These are phyloP conservation scores for Oxystoma pomonae DNA, from an alignment of 2,888 invertebrate genomes.

Conservation along the genomic window DNA sequence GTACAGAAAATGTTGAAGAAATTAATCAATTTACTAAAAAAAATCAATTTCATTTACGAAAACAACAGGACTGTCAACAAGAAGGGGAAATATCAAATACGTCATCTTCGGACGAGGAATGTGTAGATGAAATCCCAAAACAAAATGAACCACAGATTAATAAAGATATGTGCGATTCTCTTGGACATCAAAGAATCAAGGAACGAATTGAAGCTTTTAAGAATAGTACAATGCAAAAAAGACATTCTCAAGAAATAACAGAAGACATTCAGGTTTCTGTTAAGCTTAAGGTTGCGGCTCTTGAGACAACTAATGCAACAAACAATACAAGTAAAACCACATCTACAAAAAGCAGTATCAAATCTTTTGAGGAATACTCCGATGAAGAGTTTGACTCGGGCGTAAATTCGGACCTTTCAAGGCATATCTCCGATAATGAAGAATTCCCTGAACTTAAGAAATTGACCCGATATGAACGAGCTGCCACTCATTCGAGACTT, in stretches of 20 bases:
- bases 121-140: neutral
- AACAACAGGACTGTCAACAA: constrained; percentile 6
- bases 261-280: constrained; percentile 31
- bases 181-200: constrained; percentile 36
- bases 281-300: constrained; percentile 33
- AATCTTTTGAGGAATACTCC: constrained; percentile 43
- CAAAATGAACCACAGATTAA: constrained; percentile 7
- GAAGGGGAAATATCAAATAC: neutral
- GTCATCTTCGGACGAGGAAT: neutral
- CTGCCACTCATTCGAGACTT: constrained; percentile 68
- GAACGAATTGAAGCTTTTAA: constrained; percentile 43
- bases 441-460: constrained; percentile 58
- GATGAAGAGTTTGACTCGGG: constrained; percentile 65
- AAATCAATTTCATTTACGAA: too few relatives aligned
- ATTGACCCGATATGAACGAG: constrained; percentile 61
- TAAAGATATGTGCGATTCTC: constrained; percentile 3
- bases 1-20: constrained; percentile 8
- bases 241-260: constrained; percentile 27
- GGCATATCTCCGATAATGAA: constrained; percentile 63
- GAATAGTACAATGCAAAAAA: constrained; percentile 36
- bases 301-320: constrained; percentile 26
- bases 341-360: constrained; percentile 39
- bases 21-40: constrained; percentile 3
- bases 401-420: constrained; percentile 65
- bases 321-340: constrained; percentile 31